Base-by-base conservation (phyloP, 2,888 invertebrate species). In the Danaus chrysippus region DNA sequence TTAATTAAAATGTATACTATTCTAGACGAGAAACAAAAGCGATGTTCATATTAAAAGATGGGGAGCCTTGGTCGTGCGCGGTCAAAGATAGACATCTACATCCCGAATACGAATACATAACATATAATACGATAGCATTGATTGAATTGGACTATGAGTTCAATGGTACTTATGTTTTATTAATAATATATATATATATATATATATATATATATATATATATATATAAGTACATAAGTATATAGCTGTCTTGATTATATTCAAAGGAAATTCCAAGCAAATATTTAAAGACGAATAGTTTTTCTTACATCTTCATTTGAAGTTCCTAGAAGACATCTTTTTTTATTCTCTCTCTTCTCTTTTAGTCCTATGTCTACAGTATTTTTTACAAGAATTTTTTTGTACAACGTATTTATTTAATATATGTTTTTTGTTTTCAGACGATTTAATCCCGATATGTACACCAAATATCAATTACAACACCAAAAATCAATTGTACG, bases 71-170 rank as follows among this genome's bases (percentile, higher is more conserved):
- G 80, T 73, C 52, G 61, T 73, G 76, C 57, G 49, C 56, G 0
- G 67, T 78, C 0, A 62, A 65, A 13, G 74, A 77, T 6, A 81
- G 76, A 58, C 62, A 70, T 44, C 60, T 74, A 0, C 87, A 87
- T 15, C 85, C 85, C 0, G 84, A 87, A 65, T 84, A 79, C 61
- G 76, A 81, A 10, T 66, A 67, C 54, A 56, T 71, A 0, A 78
- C 77, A 0, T 54, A 69, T 13, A 81, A 78, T 65, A 83, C 80
- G 2, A 68, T 87, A 13, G 84, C 82, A 0, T 42, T 87, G 10
- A 34, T 87, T 1, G 76, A 81, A 54, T 68, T 87, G 15, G 65
- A 72, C 2, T 44, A 67, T 0, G 64, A 65, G 0, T 57, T 67
- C 0, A 56, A 62, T 0, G 19, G 58, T n/a, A 70, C 76, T 76